These are phyloP conservation scores for Neogobius melanostomus DNA, from an alignment of 2,113 vertebrate genomes.

Conservation along the genomic window DNA sequence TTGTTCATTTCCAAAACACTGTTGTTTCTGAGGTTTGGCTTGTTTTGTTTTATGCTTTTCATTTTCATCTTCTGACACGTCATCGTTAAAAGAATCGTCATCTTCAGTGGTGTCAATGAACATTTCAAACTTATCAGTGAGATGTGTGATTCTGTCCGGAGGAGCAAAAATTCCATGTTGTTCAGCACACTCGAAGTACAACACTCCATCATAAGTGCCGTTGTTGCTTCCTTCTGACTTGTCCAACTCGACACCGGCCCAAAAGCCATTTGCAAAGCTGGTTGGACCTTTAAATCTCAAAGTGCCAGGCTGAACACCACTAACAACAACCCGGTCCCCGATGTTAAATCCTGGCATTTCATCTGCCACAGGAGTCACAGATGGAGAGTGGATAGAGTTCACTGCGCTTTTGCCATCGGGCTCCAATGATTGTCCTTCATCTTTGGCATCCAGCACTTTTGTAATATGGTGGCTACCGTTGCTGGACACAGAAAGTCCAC, in stretches of 20 bases:
- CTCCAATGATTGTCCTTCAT: constrained; percentile 67
- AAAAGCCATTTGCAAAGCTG: constrained; percentile 89
- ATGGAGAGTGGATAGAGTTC: constrained; percentile 30
- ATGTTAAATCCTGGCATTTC: constrained; percentile 81
- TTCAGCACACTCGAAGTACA: constrained; percentile 87
- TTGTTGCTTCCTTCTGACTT: constrained; percentile 92
- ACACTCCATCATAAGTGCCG: constrained; percentile 85
- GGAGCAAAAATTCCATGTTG: constrained; percentile 93
- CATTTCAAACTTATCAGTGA: constrained; percentile 75
- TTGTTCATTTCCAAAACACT: constrained; percentile 49
- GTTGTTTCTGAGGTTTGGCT: constrained; percentile 32
- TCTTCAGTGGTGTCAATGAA: constrained; percentile 78
- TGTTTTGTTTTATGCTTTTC: constrained; percentile 31
- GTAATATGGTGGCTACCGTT: constrained; percentile 69
- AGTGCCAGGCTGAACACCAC: constrained; percentile 87
- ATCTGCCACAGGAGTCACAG: constrained; percentile 55
- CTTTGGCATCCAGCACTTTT: constrained; percentile 76
- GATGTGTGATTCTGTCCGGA: constrained; percentile 87
- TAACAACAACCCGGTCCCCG: constrained; percentile 89
- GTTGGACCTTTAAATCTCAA: constrained; percentile 90
- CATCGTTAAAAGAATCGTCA: constrained; percentile 80
- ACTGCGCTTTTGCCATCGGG: constrained; percentile 49
- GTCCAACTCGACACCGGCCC: constrained; percentile 94
- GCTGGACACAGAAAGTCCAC: constrained; percentile 71
- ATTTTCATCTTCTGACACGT: constrained; percentile 62